phyloP scores from a whole-genome alignment of 2,113 vertebrate genomes.

The Amphilophus citrinellus region DNA sequence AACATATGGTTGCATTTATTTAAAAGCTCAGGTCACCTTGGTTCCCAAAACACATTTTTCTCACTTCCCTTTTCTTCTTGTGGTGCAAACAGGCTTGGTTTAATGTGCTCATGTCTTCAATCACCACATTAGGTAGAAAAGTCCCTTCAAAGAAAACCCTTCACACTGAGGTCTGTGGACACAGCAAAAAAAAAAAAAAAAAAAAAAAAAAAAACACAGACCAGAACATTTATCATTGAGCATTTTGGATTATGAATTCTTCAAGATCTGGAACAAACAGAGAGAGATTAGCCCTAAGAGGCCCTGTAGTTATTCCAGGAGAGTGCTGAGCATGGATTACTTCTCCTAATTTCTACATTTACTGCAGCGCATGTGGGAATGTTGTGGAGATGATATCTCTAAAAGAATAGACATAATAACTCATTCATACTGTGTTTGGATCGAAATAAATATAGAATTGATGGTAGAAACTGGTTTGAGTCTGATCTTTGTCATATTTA shows the following conservation, averaged over 20 bases:
- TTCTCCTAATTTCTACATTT: slow-evolving; percentile 9
- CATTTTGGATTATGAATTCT: neutral
- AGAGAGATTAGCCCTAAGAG: neutral
- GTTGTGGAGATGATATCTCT: neutral
- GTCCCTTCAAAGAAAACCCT: neutral
- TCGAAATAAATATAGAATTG: neutral
- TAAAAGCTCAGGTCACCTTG: neutral
- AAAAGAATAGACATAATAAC: neutral
- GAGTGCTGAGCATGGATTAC: neutral
- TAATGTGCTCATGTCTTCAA: neutral
- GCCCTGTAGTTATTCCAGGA: neutral
- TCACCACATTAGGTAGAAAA: neutral
- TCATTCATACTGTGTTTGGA: neutral
- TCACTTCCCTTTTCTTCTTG: neutral
- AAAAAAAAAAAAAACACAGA: neutral
- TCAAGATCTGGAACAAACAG: slow-evolving; percentile 4
- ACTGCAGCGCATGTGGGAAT: neutral
- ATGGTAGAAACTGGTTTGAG: neutral
- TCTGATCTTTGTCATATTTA: neutral
- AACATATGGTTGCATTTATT: neutral
- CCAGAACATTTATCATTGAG: neutral
- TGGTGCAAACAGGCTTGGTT: slow-evolving; percentile 9
- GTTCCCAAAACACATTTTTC: neutral
- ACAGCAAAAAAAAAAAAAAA: neutral
- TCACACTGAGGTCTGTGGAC: neutral